Evolutionary conservation across 2,113 vertebrate genomes (phyloP), one percentile per base, ranked within the genome.

Genomic region (Xenopus tropicalis): DNA sequence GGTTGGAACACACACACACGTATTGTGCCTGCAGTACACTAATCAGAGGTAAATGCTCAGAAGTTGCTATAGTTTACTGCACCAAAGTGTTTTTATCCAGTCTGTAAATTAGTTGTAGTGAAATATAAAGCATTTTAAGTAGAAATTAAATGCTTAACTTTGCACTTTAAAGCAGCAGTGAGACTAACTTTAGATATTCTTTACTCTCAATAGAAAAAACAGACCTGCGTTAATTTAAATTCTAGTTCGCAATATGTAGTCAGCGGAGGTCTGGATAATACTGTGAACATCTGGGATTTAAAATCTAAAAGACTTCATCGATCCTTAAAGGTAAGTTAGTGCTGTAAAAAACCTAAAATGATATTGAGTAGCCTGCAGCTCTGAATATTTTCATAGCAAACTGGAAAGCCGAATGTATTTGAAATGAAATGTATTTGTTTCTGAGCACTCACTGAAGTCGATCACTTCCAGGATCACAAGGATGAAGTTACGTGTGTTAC

Each of bases 281-380:
- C 91, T 0, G 94, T 99, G 66, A 92, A 98, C 84, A 95, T 98
- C 82, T 99, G 97, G 97, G 95, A 99, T 89, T 88, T 98, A 85
- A 98, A 98, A 82, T 91, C 90, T 78, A 96, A 92, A 81, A 92
- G 88, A 80, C 78, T 94, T 78, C 91, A 96, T 81, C 92, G 96
- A 66, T 91, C 88, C 62, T 89, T 99, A 24, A 94, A 93, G 92
- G 97, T 98, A 85, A 82, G 81, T 70, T 21, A 67, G 59, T 65
- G 63, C 12, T 1, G 12, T 61, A 61, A 43, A 66, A 64, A 63
- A 37, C 6, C 29, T 64, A 37, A 54, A 1, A 67, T 44, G 4
- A 42, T 3, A n/a, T 22, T 25, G 9, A 19, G 17, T 21, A 54
- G 57, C 44, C 25, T 69, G n/a, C 17, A 69, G 46, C 46, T 61